Evolutionary conservation across 2,888 invertebrate species (phyloP), one percentile per base, ranked within the genome.

Genomic region (Agrochola lychnidis): DNA sequence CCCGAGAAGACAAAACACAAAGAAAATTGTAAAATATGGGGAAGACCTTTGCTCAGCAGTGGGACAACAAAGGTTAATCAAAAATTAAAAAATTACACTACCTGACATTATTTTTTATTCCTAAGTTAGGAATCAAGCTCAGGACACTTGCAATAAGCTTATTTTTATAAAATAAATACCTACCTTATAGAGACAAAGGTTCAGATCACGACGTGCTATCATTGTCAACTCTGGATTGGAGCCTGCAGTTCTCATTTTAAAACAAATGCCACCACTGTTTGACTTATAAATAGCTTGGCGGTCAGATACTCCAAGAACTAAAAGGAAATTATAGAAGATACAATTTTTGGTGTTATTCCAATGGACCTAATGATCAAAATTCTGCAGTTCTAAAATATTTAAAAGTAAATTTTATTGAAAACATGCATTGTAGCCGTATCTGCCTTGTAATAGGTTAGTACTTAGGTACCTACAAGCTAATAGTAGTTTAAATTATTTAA

Each of bases 251-350:
- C 81, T 83, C 59, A 89, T 79, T 76, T 81, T 76, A 71, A 92
- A 90, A 62, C 73, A 82, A 63, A 92, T 76, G 14, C 83, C 87
- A 40, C 91, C 87, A 85, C 86, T 86, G 68, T 87, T 86, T 5
- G 73, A 76, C 66, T 48, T 76, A 25, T 77, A 78, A 12, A 88
- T 66, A 67, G 67, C 61, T 57, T 84, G 16, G 22, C 62, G 67
- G 9, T 82, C 78, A 10, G 73, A n/a, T 56, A 70, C n/a, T 22
- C 59, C 73, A 75, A 86, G 30, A 53, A 71, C 88, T 88, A 61
- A 40, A 80, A 48, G 4, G 0, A 51, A 57, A 70, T 7, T 19
- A 51, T 36, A 36, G 5, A 45, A 72, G 22, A 4, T 30, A n/a
- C 4, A 40, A 42, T 30, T 53, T 45, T 51, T 7, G n/a, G 22